Conservation (phyloP, 2,888 invertebrate genomes). For the Conistra vaccinii region DNA sequence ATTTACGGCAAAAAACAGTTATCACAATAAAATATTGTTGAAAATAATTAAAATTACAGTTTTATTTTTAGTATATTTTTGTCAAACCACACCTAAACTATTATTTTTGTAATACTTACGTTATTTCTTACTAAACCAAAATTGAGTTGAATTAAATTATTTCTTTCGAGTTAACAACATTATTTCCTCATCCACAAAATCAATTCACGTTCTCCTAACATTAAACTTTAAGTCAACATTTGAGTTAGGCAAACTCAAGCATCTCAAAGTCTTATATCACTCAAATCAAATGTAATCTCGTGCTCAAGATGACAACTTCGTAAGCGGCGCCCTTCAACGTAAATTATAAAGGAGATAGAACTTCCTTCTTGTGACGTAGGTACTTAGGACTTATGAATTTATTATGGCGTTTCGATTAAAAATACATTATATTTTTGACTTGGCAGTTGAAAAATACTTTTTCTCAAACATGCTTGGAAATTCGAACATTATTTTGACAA, state of each 20-base stretch:
- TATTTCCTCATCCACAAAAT: background rate
- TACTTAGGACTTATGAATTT: conserved; percentile 6
- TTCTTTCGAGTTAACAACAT: background rate
- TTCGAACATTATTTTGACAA: too few relatives aligned
- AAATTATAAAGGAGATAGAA: conserved; percentile 39
- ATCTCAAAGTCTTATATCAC: conserved; percentile 48
- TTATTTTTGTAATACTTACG: background rate
- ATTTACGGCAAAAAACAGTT: too few relatives aligned
- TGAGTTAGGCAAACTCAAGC: conserved; percentile 22
- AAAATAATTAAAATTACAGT: too few relatives aligned
- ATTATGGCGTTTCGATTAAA: conserved; percentile 17
- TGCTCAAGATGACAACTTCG: conserved; percentile 35
- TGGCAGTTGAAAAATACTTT: background rate
- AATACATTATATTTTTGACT: background rate
- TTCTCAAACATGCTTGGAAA: too few relatives aligned
- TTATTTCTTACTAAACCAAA: background rate
- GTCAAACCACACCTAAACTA: background rate
- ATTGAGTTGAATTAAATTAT: background rate
- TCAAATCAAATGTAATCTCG: conserved; percentile 57
- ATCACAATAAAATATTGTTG: too few relatives aligned
- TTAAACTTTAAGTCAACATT: conserved; percentile 33
- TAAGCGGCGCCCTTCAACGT: conserved; percentile 12
- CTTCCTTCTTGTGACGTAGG: conserved; percentile 2
- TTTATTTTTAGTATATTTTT: background rate
- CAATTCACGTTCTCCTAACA: background rate